A percentile compares a stretch with the other conserved stretches of the same genome.
Conservation (phyloP, 2,113 vertebrate species). For the Pristiophorus japonicus region DNA sequence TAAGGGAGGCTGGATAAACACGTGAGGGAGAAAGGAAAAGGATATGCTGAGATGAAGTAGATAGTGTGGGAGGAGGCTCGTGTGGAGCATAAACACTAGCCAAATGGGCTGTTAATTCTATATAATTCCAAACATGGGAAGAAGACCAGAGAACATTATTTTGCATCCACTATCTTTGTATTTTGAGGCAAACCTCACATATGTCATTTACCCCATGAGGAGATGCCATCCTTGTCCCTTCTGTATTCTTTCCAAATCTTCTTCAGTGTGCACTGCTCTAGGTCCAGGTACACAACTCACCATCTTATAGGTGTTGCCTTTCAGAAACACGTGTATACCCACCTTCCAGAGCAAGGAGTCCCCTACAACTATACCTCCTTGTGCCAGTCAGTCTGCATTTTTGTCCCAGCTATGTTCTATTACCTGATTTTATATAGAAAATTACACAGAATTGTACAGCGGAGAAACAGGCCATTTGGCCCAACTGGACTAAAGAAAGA, state of each 20-base stretch:
- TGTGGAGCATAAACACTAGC: not conserved
- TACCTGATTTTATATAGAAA: not conserved
- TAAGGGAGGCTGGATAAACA: not conserved
- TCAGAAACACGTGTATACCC: too few relatives aligned
- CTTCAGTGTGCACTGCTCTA: not conserved
- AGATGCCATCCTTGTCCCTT: not conserved
- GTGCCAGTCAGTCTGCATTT: too few relatives aligned
- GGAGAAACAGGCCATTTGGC: not conserved
- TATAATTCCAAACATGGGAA: not conserved
- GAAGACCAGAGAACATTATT: not conserved
- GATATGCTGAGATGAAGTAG: not conserved
- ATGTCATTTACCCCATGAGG: not conserved
- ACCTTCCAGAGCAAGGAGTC: too few relatives aligned
- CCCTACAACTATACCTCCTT: too few relatives aligned
- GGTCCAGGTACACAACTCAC: not conserved
- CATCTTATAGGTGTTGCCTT: not conserved
- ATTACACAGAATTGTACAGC: not conserved
- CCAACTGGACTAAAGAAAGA: too few relatives aligned
- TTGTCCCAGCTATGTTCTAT: not conserved
- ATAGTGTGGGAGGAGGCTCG: not conserved
- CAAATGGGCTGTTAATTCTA: not conserved
- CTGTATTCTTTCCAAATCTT: not conserved
- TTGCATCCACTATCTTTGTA: not conserved
- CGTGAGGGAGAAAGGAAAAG: not conserved
- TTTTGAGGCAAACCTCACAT: not conserved